phyloP scores from a whole-genome alignment of 1,140 invertebrate species.

The Stegodyphus dumicola region DNA sequence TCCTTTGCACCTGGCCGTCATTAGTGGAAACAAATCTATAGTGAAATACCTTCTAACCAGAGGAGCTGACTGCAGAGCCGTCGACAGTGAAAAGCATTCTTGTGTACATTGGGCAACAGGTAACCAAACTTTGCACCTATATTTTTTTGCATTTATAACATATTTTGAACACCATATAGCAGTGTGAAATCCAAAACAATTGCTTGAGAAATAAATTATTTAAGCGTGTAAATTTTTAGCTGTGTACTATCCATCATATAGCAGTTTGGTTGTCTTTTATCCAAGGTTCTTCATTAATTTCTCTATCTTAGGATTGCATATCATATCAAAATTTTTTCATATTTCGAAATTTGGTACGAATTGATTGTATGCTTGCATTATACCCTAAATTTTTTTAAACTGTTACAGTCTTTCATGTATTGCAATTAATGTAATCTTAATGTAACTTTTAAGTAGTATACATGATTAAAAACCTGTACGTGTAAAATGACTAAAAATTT shows the following conservation, averaged over 20 bases:
- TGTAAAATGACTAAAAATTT: no score
- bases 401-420: no score
- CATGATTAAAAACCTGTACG: no score
- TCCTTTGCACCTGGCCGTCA: slow-evolving; percentile 90
- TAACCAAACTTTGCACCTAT: not conserved
- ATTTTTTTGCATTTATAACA: not conserved
- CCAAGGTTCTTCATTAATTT: no score
- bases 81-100: slow-evolving; percentile 92
- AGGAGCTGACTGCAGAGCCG: slow-evolving; percentile 30
- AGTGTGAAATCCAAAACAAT: not conserved
- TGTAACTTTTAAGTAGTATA: no score
- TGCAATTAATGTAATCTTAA: no score
- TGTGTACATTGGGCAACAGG: slow-evolving; percentile 96
- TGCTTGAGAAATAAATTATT: not conserved
- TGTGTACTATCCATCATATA: not conserved
- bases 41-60: slow-evolving; percentile 76
- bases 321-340: no score
- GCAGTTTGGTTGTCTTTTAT: no score
- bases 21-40: slow-evolving; percentile 83
- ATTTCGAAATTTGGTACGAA: no score
- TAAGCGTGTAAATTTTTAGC: not conserved
- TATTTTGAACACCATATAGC: not conserved
- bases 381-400: no score
- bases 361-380: no score
- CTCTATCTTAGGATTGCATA: no score